phyloP scores from a whole-genome alignment of 1,140 invertebrate species.

The Oreohelix idahoensis region DNA sequence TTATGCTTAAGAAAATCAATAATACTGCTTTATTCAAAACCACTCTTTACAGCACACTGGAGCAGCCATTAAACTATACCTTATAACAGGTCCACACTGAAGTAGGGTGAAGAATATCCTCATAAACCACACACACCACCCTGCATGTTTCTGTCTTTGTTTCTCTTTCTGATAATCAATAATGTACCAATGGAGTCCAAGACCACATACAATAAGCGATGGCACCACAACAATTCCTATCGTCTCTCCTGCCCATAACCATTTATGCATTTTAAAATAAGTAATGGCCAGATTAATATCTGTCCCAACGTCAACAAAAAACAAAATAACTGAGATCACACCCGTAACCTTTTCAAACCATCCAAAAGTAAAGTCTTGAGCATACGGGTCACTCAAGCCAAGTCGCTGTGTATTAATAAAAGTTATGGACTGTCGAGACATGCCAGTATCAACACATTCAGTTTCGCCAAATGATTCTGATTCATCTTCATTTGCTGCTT shows the following conservation, averaged over 20 bases:
- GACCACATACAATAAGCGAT: slow-evolving; percentile 50
- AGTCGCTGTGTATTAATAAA: neutral
- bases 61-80: slow-evolving; percentile 43
- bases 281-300: slow-evolving; percentile 52
- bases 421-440: neutral
- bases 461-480: neutral
- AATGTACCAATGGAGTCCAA: slow-evolving; percentile 58
- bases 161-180: slow-evolving; percentile 54
- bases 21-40: no score
- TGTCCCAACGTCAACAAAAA: slow-evolving; percentile 52
- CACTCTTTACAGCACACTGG: no score
- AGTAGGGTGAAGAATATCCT: slow-evolving; percentile 56
- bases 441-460: neutral
- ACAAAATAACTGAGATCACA: slow-evolving; percentile 45
- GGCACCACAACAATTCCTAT: slow-evolving; percentile 50
- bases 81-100: slow-evolving; percentile 58
- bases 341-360: slow-evolving; percentile 67
- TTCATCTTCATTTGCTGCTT: neutral
- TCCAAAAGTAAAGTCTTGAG: slow-evolving; percentile 25
- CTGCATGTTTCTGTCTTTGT: neutral
- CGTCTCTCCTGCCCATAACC: slow-evolving; percentile 47
- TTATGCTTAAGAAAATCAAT: no score
- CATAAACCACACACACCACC: slow-evolving; percentile 46
- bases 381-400: neutral
- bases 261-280: slow-evolving; percentile 48